Evolutionary conservation across 1,140 invertebrate species (phyloP).

Genomic region (Psilanteris sp.): DNA sequence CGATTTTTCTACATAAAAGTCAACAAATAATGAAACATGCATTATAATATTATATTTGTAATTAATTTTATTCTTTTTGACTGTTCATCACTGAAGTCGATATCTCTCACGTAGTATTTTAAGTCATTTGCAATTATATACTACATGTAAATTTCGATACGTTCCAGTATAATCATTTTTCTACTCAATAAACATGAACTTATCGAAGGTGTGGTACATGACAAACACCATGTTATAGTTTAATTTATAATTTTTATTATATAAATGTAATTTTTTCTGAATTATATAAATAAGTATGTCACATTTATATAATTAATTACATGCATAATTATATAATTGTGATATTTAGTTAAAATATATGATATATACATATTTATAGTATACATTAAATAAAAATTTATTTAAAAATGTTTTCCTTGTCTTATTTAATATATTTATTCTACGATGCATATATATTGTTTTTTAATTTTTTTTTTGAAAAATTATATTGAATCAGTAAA

Average conservation of each 20-base stretch:
- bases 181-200: conserved; percentile 38
- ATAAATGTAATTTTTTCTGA: conserved; percentile 13
- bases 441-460: too few species aligned
- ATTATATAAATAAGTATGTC: conserved; percentile 10
- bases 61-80: conserved; percentile 38
- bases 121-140: conserved; percentile 33
- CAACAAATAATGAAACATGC: conserved; percentile 16
- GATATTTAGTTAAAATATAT: conserved; percentile 30
- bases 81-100: conserved; percentile 12
- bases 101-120: conserved; percentile 31
- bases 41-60: conserved; percentile 25
- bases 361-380: conserved; percentile 43
- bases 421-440: too few species aligned
- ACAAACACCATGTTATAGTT: conserved; percentile 25
- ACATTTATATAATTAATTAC: conserved; percentile 35
- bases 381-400: conserved; percentile 31
- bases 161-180: conserved; percentile 42
- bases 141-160: conserved; percentile 38
- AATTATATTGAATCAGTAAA: too few species aligned
- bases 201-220: conserved; percentile 42
- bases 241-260: conserved; percentile 48
- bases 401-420: conserved; percentile 14
- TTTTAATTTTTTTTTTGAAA: too few species aligned
- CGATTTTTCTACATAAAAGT: conserved; percentile 38
- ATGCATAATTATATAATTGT: conserved; percentile 33